These are phyloP conservation scores for Deladenus siricidicola DNA, from an alignment of 2,888 invertebrate genomes.

Conservation along the genomic window DNA sequence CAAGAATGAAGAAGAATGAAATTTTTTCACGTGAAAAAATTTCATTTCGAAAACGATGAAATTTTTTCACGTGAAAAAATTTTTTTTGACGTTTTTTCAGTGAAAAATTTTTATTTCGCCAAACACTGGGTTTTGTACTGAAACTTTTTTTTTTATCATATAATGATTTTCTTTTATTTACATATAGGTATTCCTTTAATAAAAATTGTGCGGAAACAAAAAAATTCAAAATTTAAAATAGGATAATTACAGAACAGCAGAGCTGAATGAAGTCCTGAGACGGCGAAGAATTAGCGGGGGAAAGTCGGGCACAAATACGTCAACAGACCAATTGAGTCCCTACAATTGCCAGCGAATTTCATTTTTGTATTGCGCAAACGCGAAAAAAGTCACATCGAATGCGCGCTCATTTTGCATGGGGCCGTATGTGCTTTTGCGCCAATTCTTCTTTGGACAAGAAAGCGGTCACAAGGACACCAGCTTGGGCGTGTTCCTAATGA, in stretches of 20 bases:
- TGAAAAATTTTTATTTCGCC: too few species aligned
- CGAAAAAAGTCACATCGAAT: constrained; percentile 60
- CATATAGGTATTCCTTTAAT: too few species aligned
- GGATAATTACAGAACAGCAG: neutral
- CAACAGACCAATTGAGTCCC: constrained; percentile 42
- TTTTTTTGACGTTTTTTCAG: too few species aligned
- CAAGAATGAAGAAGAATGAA: too few species aligned
- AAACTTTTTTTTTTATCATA: too few species aligned
- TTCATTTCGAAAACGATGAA: too few species aligned
- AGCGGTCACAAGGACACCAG: constrained; percentile 74
- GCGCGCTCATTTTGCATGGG: constrained; percentile 80
- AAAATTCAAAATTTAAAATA: too few species aligned
- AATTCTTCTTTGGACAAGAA: constrained; percentile 69
- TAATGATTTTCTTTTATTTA: too few species aligned
- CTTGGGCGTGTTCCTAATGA: constrained; percentile 79
- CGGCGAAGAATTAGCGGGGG: neutral
- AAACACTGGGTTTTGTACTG: too few species aligned
- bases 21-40: too few species aligned
- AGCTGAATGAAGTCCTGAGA: neutral
- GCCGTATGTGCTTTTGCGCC: constrained; percentile 84
- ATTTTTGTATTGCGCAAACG: constrained; percentile 70
- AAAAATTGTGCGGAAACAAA: too few species aligned
- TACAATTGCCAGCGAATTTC: constrained; percentile 68
- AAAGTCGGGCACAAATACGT: neutral
- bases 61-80: too few species aligned